phyloP scores from a whole-genome alignment of 2,888 invertebrate species.

The Pomacea canaliculata region DNA sequence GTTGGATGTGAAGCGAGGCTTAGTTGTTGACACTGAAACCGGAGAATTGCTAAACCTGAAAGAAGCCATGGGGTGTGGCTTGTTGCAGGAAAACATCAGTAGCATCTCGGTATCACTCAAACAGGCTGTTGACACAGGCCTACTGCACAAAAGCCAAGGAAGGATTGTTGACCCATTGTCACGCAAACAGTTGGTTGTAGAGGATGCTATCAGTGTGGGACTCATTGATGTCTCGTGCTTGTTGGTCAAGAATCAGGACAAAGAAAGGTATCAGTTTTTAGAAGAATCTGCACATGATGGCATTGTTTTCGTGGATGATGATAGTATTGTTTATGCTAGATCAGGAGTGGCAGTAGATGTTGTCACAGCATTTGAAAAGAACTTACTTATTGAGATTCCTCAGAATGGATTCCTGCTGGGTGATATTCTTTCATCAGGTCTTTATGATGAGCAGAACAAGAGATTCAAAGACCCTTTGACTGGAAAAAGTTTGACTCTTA shows the following conservation, averaged over 20 bases:
- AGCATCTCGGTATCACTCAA: conserved; percentile 38
- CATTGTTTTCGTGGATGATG: conserved; percentile 45
- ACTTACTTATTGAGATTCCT: conserved; percentile 39
- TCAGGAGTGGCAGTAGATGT: conserved; percentile 34
- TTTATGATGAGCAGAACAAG: conserved; percentile 73
- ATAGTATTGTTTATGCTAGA: conserved; percentile 39
- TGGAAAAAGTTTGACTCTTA: conserved; percentile 83
- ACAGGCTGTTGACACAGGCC: conserved; percentile 41
- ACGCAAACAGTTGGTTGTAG: conserved; percentile 45
- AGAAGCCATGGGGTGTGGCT: conserved; percentile 54
- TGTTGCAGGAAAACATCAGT: conserved; percentile 40
- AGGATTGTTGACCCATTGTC: conserved; percentile 54
- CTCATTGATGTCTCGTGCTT: conserved; percentile 51
- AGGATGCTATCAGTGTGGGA: conserved; percentile 57
- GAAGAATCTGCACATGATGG: conserved; percentile 52
- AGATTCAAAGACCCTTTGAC: conserved; percentile 86
- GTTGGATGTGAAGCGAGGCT: conserved; percentile 35
- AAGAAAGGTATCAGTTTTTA: conserved; percentile 44
- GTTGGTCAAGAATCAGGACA: conserved; percentile 49
- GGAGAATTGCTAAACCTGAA: conserved; percentile 49
- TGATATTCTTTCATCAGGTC: conserved; percentile 41
- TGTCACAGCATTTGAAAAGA: conserved; percentile 33
- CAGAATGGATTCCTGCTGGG: conserved; percentile 37
- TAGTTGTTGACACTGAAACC: conserved; percentile 43
- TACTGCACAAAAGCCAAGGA: conserved; percentile 43